Evolutionary conservation across 2,888 invertebrate species (phyloP), one percentile per base, ranked within the genome.

Genomic region (Andricus curvator): DNA sequence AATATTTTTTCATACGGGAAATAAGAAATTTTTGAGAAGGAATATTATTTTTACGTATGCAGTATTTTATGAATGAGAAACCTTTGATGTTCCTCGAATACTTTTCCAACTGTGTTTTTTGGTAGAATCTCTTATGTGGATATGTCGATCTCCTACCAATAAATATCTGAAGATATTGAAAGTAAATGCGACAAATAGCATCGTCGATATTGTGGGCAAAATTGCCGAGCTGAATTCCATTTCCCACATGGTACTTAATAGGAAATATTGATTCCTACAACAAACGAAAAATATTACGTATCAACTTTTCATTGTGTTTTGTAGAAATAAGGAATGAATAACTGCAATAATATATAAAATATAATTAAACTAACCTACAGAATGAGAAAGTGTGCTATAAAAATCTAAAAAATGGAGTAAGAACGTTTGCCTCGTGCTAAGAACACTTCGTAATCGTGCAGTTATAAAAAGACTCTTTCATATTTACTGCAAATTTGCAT

Each of bases 71-170:
- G 4, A n/a, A 33, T 62, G 11, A 70, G 8, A 79, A 89, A 94
- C 94, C 91, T 93, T 93, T 1, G 93, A 91, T 74, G 93, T 91
- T 68, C 92, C 89, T 83, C 91, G 93, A 77, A 94, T 93, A 17
- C 93, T 87, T 81, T 91, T 93, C 94, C 94, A 94, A 87, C 93
- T 94, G 87, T 94, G 94, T 82, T 93, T 93, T 85, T 94, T 94
- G 0, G 93, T 92, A 64, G 92, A 91, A 87, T 94, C 94, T 87
- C 94, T 91, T 60, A 94, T 93, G 29, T 93, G 93, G 81, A 94
- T 93, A 85, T 93, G 93, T 44, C 91, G 89, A 83, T 94, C 94
- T 70, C 91, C 91, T 84, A 93, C 89, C 62, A 94, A 25, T 25
- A 25, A 88, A 88, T 93, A 93, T 88, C 91, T 93, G 67, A 93